phyloP scores from a whole-genome alignment of 2,113 vertebrate genomes.

The Antechinus flavipes region DNA sequence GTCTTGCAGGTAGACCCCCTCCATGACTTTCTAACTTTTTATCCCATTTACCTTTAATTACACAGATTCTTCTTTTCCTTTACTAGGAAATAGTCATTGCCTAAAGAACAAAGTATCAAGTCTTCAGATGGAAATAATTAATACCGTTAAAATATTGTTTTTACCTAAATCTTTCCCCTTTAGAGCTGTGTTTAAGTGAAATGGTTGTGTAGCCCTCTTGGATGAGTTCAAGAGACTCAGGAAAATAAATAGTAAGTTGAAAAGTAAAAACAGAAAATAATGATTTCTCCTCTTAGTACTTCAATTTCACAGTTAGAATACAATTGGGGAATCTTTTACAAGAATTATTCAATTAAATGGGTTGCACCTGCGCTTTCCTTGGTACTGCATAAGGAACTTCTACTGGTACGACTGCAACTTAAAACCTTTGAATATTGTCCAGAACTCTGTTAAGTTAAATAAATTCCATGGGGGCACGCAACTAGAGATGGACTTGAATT shows the following conservation, averaged over 20 bases:
- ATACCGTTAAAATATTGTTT: background rate
- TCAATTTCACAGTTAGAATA: background rate
- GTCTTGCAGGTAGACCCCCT: too few relatives aligned
- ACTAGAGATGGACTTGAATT: background rate
- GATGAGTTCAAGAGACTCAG: background rate
- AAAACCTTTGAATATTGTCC: background rate
- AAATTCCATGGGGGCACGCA: background rate
- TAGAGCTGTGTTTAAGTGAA: background rate
- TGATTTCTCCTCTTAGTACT: background rate
- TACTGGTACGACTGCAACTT: background rate
- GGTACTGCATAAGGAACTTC: background rate
- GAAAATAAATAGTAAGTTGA: background rate
- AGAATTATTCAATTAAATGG: background rate
- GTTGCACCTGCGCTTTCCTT: background rate
- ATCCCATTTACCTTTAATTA: background rate
- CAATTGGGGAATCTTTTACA: background rate
- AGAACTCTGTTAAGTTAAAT: background rate
- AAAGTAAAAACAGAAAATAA: background rate
- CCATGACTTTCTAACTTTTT: background rate
- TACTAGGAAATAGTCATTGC: background rate
- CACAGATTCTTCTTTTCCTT: background rate
- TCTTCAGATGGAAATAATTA: background rate
- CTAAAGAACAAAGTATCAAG: background rate
- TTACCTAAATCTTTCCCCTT: background rate
- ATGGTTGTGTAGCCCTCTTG: background rate